Conservation (phyloP, 2,113 vertebrate species). For the Toxotes jaculatrix region DNA sequence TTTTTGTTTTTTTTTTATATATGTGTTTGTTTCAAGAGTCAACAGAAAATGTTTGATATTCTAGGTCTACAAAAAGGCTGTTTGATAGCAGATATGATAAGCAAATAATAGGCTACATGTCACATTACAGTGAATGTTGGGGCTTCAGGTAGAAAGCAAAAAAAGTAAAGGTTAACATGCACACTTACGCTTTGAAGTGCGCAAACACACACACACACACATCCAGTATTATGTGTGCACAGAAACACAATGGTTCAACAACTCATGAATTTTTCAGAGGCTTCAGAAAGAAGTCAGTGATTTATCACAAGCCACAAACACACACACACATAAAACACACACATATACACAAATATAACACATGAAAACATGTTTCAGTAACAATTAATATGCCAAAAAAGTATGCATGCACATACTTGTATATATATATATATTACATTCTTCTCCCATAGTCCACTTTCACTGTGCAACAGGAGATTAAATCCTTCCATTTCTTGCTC, state of each 20-base stretch:
- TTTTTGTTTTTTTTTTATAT: neutral
- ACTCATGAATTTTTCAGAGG: slow-evolving; percentile 93
- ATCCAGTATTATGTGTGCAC: slow-evolving; percentile 69
- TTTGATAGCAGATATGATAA: slow-evolving; percentile 11
- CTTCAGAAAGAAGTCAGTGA: slow-evolving; percentile 94
- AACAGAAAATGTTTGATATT: slow-evolving; percentile 2
- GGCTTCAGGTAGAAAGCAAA: slow-evolving; percentile 39
- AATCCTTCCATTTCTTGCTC: slow-evolving; percentile 89
- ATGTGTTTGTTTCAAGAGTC: neutral
- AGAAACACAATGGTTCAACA: slow-evolving; percentile 88
- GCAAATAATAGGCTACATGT: slow-evolving; percentile 43
- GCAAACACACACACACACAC: slow-evolving; percentile 41
- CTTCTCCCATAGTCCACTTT: slow-evolving; percentile 7
- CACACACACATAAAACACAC: slow-evolving; percentile 39
- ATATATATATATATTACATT: neutral
- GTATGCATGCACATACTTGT: neutral
- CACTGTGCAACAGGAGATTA: slow-evolving; percentile 87
- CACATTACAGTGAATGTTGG: slow-evolving; percentile 36
- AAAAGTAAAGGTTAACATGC: slow-evolving; percentile 71
- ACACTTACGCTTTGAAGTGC: slow-evolving; percentile 72
- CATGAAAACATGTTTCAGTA: slow-evolving; percentile 46
- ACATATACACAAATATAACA: slow-evolving; percentile 25
- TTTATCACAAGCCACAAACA: slow-evolving; percentile 87
- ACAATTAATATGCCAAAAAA: slow-evolving; percentile 44
- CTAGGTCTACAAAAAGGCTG: slow-evolving; percentile 76